These are phyloP conservation scores for Sciaenops ocellatus DNA, from an alignment of 2,797 vertebrate genomes.

Conservation along the genomic window DNA sequence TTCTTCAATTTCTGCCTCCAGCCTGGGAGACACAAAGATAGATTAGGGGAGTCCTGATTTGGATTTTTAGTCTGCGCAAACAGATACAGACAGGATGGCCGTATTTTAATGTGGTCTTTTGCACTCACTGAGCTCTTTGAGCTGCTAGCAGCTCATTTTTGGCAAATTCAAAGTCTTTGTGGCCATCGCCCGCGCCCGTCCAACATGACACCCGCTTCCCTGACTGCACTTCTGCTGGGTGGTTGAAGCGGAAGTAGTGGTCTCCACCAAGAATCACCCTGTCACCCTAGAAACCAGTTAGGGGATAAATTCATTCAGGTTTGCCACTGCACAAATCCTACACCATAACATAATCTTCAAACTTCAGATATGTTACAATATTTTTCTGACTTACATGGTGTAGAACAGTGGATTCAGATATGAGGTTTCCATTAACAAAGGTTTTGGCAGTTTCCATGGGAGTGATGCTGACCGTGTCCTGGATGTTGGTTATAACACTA, in stretches of 20 bases:
- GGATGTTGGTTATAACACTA: conserved; percentile 90
- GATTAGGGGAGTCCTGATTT: conserved; percentile 8
- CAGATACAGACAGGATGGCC: background rate
- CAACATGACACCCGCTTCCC: conserved; percentile 84
- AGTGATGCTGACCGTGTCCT: conserved; percentile 87
- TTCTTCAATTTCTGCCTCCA: conserved; percentile 95
- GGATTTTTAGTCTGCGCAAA: background rate
- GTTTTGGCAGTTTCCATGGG: conserved; percentile 91
- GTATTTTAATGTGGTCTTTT: background rate
- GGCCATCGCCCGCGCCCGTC: conserved; percentile 81
- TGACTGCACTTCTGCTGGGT: conserved; percentile 94
- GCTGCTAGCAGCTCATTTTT: conserved; percentile 94
- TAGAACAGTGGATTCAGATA: conserved; percentile 87
- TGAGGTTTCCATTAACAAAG: conserved; percentile 92
- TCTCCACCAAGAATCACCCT: conserved; percentile 96
- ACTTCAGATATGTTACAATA: background rate
- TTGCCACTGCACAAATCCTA: background rate
- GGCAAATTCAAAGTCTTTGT: conserved; percentile 97
- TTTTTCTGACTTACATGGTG: conserved; percentile 89
- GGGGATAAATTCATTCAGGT: background rate
- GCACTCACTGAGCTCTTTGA: conserved; percentile 92
- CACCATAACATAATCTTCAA: background rate
- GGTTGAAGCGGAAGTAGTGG: conserved; percentile 98
- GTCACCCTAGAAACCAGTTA: conserved; percentile 87
- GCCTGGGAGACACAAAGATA: conserved; percentile 78